These are phyloP conservation scores for Agrochola lota DNA, from an alignment of 2,888 invertebrate genomes.

Conservation along the genomic window DNA sequence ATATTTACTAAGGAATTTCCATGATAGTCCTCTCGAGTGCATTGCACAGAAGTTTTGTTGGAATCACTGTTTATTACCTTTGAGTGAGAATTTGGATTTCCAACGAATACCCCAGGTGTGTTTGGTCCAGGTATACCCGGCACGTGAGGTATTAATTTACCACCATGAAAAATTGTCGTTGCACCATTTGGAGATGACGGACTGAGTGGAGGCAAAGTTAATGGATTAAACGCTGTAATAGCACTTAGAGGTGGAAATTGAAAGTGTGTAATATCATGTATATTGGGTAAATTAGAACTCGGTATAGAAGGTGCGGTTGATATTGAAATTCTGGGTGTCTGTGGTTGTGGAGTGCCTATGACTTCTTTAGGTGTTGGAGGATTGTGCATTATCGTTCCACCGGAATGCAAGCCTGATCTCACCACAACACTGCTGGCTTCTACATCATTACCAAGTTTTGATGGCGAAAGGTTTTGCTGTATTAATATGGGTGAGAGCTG, in stretches of 20 bases:
- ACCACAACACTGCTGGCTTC: conserved; percentile 94
- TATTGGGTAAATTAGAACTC: conserved; percentile 89
- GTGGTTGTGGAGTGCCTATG: conserved; percentile 83
- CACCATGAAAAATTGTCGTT: conserved; percentile 92
- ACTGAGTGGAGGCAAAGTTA: conserved; percentile 91
- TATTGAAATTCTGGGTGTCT: conserved; percentile 90
- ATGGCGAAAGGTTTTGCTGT: conserved; percentile 87
- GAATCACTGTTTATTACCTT: conserved; percentile 75
- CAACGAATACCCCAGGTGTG: conserved; percentile 87
- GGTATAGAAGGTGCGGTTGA: conserved; percentile 90
- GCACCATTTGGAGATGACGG: conserved; percentile 90
- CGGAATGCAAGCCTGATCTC: conserved; percentile 95
- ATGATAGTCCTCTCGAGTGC: conserved; percentile 73
- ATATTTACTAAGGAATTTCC: conserved; percentile 69
- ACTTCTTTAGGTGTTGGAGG: conserved; percentile 89
- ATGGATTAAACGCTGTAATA: conserved; percentile 93
- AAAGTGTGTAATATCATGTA: conserved; percentile 89
- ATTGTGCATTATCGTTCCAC: conserved; percentile 94
- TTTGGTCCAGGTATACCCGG: conserved; percentile 97
- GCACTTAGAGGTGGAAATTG: conserved; percentile 93
- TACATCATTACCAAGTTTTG: conserved; percentile 82
- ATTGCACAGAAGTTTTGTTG: conserved; percentile 70
- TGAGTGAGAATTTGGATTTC: conserved; percentile 71
- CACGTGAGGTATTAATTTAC: conserved; percentile 95
- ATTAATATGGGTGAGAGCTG: conserved; percentile 90